Conservation (phyloP, 2,888 invertebrate genomes). For the Drosophila austrosaltans region DNA sequence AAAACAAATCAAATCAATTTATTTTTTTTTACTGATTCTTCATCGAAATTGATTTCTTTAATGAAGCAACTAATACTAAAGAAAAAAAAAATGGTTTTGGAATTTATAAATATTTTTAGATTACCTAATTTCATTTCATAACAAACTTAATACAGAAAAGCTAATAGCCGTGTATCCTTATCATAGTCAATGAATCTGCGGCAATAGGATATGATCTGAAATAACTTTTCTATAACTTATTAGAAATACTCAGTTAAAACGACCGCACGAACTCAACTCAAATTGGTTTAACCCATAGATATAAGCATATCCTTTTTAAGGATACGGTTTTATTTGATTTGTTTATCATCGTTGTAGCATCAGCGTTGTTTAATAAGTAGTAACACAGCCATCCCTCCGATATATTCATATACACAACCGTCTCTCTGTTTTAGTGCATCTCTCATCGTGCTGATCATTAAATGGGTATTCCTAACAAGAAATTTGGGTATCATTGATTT, state of each 20-base stretch:
- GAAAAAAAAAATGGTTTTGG: neutral
- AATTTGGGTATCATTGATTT: neutral
- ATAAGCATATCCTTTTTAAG: neutral
- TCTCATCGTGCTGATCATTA: neutral
- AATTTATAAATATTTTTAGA: neutral
- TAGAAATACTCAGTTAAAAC: neutral
- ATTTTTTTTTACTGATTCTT: too few relatives aligned
- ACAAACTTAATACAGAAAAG: constrained; percentile 1
- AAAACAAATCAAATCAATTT: too few relatives aligned
- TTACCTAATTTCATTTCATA: constrained; percentile 2
- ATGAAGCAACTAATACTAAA: neutral
- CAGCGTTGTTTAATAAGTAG: neutral
- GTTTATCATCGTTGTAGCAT: constrained; percentile 1
- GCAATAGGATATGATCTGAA: neutral
- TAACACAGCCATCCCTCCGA: neutral
- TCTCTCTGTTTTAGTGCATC: neutral
- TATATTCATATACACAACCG: neutral
- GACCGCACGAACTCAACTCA: neutral
- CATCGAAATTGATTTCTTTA: neutral
- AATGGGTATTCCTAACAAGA: neutral
- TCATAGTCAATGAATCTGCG: neutral
- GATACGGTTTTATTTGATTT: neutral
- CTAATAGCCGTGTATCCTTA: neutral
- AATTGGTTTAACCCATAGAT: neutral
- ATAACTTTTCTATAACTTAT: neutral